These are phyloP conservation scores for Cephonodes hylas DNA, from an alignment of 2,888 invertebrate species.

Conservation along the genomic window DNA sequence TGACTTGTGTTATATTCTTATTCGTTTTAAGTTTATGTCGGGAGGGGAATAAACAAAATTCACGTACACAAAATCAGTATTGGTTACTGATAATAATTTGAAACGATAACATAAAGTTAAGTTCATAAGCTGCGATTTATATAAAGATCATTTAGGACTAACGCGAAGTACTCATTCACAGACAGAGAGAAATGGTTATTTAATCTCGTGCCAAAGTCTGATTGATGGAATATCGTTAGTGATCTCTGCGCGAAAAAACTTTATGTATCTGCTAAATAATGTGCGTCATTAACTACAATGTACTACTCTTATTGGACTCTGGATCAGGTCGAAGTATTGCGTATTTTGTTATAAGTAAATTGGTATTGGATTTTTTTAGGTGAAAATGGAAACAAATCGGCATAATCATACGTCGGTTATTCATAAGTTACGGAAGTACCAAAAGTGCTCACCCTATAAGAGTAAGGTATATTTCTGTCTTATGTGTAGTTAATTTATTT, in stretches of 20 bases:
- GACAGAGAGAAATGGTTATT: constrained; percentile 5
- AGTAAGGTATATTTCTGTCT: too few relatives aligned
- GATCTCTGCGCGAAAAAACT: neutral
- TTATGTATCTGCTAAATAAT: neutral
- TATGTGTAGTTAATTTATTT: too few relatives aligned
- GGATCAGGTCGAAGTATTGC: neutral
- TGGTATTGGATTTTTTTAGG: too few relatives aligned
- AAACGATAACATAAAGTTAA: neutral
- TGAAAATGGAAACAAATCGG: too few relatives aligned
- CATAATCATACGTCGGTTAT: too few relatives aligned
- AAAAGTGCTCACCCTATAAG: too few relatives aligned
- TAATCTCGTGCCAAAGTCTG: constrained; percentile 3
- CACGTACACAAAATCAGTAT: neutral
- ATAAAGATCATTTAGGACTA: neutral
- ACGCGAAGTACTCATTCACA: neutral
- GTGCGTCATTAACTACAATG: neutral
- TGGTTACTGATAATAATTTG: too few relatives aligned
- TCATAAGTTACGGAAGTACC: too few relatives aligned
- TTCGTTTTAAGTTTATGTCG: too few relatives aligned
- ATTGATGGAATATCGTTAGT: neutral
- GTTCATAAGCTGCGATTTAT: neutral
- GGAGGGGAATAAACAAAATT: too few relatives aligned
- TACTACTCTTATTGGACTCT: neutral
- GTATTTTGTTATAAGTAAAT: neutral
- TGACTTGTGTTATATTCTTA: neutral